Evolutionary conservation across 2,113 vertebrate species (phyloP).

Genomic region (Rhagologus leucostigma): DNA sequence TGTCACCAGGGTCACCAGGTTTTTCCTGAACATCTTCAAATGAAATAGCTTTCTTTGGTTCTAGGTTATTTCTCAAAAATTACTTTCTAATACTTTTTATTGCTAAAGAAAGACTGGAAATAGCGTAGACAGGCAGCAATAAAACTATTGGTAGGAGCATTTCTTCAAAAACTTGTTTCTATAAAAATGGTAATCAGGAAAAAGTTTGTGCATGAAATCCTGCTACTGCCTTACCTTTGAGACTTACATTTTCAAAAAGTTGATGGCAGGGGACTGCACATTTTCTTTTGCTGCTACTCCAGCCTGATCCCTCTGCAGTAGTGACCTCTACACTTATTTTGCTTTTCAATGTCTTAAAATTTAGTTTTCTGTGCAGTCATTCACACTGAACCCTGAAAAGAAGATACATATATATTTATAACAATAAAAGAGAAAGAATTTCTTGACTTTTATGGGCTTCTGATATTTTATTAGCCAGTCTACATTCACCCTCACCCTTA

Average conservation of each 20-base stretch:
- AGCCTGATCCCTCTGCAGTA: background rate
- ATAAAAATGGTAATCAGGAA: background rate
- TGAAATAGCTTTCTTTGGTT: background rate
- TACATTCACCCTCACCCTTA: constrained; percentile 19
- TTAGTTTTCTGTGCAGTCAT: constrained; percentile 23
- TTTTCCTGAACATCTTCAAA: background rate
- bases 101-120: background rate
- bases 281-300: background rate
- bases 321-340: constrained; percentile 12
- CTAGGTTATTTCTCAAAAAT: background rate
- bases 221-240: background rate
- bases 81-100: background rate
- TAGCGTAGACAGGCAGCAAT: background rate
- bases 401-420: constrained; percentile 35
- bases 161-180: background rate
- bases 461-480: constrained; percentile 43
- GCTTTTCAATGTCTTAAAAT: constrained; percentile 30
- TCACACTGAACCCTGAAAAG: background rate
- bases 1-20: background rate
- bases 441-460: constrained; percentile 11
- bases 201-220: background rate
- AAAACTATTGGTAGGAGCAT: background rate
- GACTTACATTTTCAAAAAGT: constrained; percentile 3
- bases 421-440: constrained; percentile 15
- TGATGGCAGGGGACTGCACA: background rate